Conservation (phyloP, 2,797 vertebrate species). For the Gymnothorax reevesii region DNA sequence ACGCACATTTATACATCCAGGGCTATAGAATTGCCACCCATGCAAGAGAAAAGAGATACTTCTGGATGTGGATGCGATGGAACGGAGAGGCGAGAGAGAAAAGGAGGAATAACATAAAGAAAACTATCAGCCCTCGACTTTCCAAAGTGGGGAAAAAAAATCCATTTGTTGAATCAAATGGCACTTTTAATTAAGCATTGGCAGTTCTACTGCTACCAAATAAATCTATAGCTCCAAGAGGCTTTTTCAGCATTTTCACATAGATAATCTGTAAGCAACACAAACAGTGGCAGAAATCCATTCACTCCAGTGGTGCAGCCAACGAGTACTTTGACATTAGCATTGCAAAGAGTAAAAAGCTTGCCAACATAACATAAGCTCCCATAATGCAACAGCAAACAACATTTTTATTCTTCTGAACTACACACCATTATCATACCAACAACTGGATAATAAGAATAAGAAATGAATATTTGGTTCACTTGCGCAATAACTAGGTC, state of each 20-base stretch:
- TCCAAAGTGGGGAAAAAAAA: neutral
- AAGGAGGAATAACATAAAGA: neutral
- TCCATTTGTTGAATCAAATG: neutral
- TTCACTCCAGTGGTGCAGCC: neutral
- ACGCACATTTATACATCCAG: conserved; percentile 20
- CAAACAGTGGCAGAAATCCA: neutral
- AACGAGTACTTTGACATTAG: neutral
- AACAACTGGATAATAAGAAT: neutral
- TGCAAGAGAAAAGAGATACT: conserved; percentile 46
- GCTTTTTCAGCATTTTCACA: conserved; percentile 2
- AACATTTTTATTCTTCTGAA: neutral
- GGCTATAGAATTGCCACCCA: neutral
- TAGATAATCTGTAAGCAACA: conserved; percentile 21
- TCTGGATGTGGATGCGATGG: neutral
- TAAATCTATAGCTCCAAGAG: conserved; percentile 1
- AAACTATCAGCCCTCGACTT: neutral
- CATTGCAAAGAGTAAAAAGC: neutral
- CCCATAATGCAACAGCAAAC: neutral
- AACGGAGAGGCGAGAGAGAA: neutral
- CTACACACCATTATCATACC: neutral
- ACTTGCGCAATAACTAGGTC: neutral
- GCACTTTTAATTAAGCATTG: conserved; percentile 20
- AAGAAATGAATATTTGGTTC: neutral
- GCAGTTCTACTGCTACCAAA: neutral
- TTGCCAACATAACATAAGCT: neutral